Base-by-base conservation (phyloP, 2,888 invertebrate species). In the Trissoscelio sp. region DNA sequence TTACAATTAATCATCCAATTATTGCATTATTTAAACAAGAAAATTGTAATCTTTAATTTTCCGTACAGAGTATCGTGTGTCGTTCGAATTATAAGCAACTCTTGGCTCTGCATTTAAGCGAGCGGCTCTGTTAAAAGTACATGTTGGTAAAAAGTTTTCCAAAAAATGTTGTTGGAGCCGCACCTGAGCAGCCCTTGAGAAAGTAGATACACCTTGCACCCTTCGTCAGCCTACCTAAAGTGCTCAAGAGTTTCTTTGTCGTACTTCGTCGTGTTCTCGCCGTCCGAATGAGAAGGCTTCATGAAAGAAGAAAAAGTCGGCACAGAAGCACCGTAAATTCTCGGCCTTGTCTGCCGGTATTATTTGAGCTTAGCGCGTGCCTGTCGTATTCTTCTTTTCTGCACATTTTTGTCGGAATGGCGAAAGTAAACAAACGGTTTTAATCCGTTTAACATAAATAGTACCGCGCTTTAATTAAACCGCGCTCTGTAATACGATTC, bases 361-460 rank as follows among this genome's bases (percentile, higher is more conserved):
- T 88, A 88, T 87, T 88, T 85, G 85, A 73, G 85, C 86, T 87
- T 86, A 86, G 85, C 74, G 83, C 84, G 83, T 84, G 75, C 81
- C 44, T 60, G 57, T 67, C 57, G 12, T 79, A 64, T 72, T 79
- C 60, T 46, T 60, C 31, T 28, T 66, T 66, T 69, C 53, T 53
- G 12, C 69, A 44, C 57, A 18, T 70, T 53, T 74, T 60, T 57
- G 58, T 46, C 31, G 42, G 22, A 44, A 57, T 81, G 79, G 82
- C 74, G 75, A 83, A 83, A 83, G 75, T 86, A 86, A 87, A 87
- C 87, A 88, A 87, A 86, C 84, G 86, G 81, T 83, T 86, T 88
- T 88, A 88, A 88, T 88, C 88, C 88, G 85, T 88, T 88, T 87
- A 87, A 86, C 86, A 73, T 79, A 79, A 82, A 62, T 60, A 69